Conservation (phyloP, 2,888 invertebrate species). For the Diloba caeruleocephala region DNA sequence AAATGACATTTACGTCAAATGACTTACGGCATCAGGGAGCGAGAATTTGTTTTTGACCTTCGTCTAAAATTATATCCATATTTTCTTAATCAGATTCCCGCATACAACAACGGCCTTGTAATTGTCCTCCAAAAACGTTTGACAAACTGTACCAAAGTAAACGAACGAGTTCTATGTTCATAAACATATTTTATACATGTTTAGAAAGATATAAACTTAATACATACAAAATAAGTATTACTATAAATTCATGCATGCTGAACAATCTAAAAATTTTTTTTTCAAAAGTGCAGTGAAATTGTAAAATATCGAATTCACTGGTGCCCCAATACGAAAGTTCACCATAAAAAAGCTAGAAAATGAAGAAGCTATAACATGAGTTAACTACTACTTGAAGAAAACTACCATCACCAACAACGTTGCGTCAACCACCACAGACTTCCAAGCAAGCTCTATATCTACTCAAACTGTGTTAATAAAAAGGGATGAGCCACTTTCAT, state of each 20-base stretch:
- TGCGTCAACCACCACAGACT: constrained; percentile 70
- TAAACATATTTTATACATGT: constrained; percentile 7
- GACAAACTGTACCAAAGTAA: too few relatives aligned
- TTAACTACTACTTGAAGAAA: constrained; percentile 36
- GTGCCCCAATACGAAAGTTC: constrained; percentile 40
- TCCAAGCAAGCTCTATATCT: constrained; percentile 84
- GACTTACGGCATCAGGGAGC: too few relatives aligned
- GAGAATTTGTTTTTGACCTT: too few relatives aligned
- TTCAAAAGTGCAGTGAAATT: constrained; percentile 49
- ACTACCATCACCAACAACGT: constrained; percentile 76
- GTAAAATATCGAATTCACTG: constrained; percentile 33
- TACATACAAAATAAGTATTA: constrained; percentile 40
- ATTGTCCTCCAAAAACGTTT: too few relatives aligned
- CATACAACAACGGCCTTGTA: too few relatives aligned
- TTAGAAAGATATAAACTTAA: constrained; percentile 37
- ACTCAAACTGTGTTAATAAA: constrained; percentile 75
- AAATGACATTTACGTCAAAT: too few relatives aligned
- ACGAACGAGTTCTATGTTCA: too few relatives aligned
- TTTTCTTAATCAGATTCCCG: too few relatives aligned
- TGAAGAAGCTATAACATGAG: constrained; percentile 53
- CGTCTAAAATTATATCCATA: too few relatives aligned
- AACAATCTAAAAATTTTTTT: constrained; percentile 31
- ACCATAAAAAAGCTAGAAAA: constrained; percentile 48
- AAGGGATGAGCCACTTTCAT: constrained; percentile 59
- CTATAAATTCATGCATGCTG: constrained; percentile 52